phyloP scores from a whole-genome alignment of 2,797 vertebrate species.

The Dallia pectoralis region DNA sequence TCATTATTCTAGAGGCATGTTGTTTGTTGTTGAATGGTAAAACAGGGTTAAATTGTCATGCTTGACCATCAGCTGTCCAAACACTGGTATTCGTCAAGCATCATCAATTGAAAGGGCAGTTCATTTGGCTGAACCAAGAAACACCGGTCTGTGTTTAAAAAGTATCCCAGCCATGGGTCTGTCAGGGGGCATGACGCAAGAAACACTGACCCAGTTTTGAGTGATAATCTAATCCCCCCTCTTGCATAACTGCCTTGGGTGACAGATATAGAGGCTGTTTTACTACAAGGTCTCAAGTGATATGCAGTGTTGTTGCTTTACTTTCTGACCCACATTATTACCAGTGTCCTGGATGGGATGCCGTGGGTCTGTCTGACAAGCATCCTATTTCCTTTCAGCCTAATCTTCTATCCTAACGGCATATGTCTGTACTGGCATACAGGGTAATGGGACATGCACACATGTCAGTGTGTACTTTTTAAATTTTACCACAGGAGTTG shows the following conservation, averaged over 20 bases:
- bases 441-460: no score
- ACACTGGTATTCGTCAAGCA: neutral
- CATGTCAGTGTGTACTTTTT: no score
- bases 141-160: neutral
- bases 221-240: constrained; percentile 1
- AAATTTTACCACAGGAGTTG: no score
- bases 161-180: neutral
- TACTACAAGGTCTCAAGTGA: constrained; percentile 59
- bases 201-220: constrained; percentile 10
- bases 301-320: constrained; percentile 51
- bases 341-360: constrained; percentile 35
- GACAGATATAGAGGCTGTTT: constrained; percentile 72
- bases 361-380: neutral
- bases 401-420: no score
- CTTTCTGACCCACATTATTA: constrained; percentile 71
- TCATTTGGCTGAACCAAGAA: neutral
- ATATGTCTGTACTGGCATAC: no score
- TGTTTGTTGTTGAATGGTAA: neutral
- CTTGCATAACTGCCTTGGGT: constrained; percentile 65
- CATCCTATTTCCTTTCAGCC: neutral
- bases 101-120: neutral
- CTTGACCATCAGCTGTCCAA: neutral
- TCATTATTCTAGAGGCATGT: neutral
- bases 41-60: neutral
- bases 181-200: neutral